These are phyloP conservation scores for Chaenogobius annularis DNA, from an alignment of 2,113 vertebrate species.

Conservation along the genomic window DNA sequence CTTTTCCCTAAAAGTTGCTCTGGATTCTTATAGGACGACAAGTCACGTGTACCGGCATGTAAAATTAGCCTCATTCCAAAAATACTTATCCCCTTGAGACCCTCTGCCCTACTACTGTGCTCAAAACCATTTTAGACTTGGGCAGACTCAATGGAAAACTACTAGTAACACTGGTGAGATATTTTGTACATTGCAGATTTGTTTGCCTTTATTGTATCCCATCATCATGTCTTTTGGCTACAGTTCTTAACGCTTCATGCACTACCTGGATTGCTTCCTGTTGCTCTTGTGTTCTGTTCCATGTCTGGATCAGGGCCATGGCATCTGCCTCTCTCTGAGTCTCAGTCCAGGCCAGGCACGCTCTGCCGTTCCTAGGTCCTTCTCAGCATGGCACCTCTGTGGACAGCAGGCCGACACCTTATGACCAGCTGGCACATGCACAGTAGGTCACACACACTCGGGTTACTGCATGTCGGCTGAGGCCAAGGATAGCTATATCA, in stretches of 20 bases:
- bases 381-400: constrained; percentile 80
- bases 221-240: background rate
- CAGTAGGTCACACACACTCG: background rate
- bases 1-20: constrained; percentile 22
- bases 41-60: constrained; percentile 23
- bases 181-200: background rate
- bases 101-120: constrained; percentile 19
- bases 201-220: background rate
- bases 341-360: constrained; percentile 81
- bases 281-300: constrained; percentile 52
- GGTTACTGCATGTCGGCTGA: constrained; percentile 7
- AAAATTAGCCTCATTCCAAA: constrained; percentile 67
- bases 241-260: background rate
- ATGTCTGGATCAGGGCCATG: constrained; percentile 56
- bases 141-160: constrained; percentile 49
- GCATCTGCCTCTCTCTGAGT: constrained; percentile 72
- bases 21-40: constrained; percentile 33
- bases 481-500: background rate
- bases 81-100: constrained; percentile 36
- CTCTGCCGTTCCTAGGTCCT: constrained; percentile 79
- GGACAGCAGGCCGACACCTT: constrained; percentile 24
- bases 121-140: constrained; percentile 22
- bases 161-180: constrained; percentile 19
- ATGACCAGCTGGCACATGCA: constrained; percentile 34
- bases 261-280: constrained; percentile 82